These are phyloP conservation scores for Rhineura floridana DNA, from an alignment of 2,113 vertebrate genomes.

Conservation along the genomic window DNA sequence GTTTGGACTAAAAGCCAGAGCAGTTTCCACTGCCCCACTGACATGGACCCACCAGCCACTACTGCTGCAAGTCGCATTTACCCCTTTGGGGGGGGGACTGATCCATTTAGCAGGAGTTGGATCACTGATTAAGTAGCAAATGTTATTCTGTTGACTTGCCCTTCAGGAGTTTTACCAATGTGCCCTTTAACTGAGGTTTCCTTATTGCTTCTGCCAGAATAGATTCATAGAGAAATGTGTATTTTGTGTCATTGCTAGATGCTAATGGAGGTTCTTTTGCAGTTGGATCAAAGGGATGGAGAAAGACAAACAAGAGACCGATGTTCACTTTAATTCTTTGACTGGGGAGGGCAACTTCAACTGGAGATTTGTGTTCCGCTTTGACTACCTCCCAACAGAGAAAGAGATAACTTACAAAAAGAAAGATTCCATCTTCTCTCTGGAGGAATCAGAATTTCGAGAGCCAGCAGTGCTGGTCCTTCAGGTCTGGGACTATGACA, in stretches of 20 bases:
- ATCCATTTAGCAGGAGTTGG: not conserved
- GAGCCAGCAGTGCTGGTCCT: conserved; percentile 87
- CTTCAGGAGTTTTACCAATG: not conserved
- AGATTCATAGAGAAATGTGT: not conserved
- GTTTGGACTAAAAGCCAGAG: too few species aligned
- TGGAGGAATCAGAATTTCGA: conserved; percentile 88
- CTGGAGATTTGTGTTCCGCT: conserved; percentile 92
- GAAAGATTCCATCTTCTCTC: conserved; percentile 88
- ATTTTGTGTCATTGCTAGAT: not conserved
- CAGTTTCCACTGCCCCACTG: too few species aligned
- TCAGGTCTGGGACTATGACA: conserved; percentile 95
- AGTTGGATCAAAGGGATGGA: conserved; percentile 95
- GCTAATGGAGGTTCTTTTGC: conserved; percentile 53
- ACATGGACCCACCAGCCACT: too few species aligned
- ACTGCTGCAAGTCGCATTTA: too few species aligned
- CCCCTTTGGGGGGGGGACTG: too few species aligned
- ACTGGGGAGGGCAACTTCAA: conserved; percentile 97
- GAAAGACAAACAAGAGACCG: conserved; percentile 90
- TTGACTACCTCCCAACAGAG: conserved; percentile 91
- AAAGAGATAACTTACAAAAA: conserved; percentile 88
- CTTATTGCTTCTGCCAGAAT: not conserved
- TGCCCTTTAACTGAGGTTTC: not conserved
- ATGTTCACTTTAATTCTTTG: conserved; percentile 94
- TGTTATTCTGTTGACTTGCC: not conserved
- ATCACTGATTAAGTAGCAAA: not conserved